Conservation (phyloP, 2,113 vertebrate species). For the Daphoenositta chrysoptera region DNA sequence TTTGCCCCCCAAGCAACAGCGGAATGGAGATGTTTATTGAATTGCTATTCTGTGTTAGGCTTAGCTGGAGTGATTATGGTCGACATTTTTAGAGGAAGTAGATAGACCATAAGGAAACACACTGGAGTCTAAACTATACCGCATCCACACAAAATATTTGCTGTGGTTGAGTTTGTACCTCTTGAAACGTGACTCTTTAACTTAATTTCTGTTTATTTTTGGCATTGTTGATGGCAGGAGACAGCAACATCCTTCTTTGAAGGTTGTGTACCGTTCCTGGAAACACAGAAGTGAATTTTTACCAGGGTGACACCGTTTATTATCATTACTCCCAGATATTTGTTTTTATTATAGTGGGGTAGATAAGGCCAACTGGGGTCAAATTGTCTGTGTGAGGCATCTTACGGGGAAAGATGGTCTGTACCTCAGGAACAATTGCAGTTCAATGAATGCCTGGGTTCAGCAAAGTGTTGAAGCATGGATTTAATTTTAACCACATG, state of each 20-base stretch:
- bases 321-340: conserved; percentile 13
- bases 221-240: background rate
- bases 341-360: conserved; percentile 25
- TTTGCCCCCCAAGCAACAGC: background rate
- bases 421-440: background rate
- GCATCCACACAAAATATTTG: background rate
- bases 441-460: background rate
- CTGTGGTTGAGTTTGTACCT: background rate
- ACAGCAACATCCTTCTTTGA: background rate
- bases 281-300: background rate
- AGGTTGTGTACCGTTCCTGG: background rate
- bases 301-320: background rate
- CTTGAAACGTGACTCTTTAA: conserved; percentile 1
- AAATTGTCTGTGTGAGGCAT: background rate
- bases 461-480: background rate
- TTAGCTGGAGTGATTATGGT: background rate
- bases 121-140: background rate
- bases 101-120: conserved; percentile 1
- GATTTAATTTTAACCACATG: conserved; percentile 48
- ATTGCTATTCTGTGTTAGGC: background rate
- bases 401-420: background rate
- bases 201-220: conserved; percentile 23
- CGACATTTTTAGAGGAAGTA: conserved; percentile 35
- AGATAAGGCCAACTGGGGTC: background rate
- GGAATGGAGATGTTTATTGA: background rate